Base-by-base conservation (phyloP, 1,140 invertebrate genomes). In the Anadara kagoshimensis region DNA sequence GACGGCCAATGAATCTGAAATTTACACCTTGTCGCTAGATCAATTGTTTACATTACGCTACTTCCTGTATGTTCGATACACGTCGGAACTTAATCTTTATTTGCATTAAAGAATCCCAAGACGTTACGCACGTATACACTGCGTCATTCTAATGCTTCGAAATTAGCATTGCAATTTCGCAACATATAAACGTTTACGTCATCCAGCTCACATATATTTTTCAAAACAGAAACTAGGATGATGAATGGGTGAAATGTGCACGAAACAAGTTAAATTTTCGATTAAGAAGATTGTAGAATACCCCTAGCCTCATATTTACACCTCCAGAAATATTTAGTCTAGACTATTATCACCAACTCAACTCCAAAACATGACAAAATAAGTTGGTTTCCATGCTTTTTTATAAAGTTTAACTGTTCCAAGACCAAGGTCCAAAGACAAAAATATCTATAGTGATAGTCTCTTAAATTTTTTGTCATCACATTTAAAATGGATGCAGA, bases 401-500 rank as follows among this genome's bases (percentile, higher is more conserved):
- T 10, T 24, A 8, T n/a, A 24, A 12, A 16, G 8, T 12, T 16
- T 29, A 11, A 12, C 11, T 3, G 5, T 14, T 59, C n/a, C 36
- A 62, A 4, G 18, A 16, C 7, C 43, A 62, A 11, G 5, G 5
- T 0, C 14, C 5, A 16, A 62, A 7, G 8, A 22, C 18, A 24
- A 24, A 44, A 24, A 62, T n/a, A 18, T 44, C 4, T 44, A 8
- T 18, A 43, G 20, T 11, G 8, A 47, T 22, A 22, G 24, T 22
- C 4, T 11, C 20, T 49, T 45, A 10, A 12, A 45, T 16, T 59
- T 29, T 45, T 26, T 18, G 16, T 47, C 7, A 3, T 24, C 18
- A 24, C 18, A 5, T n/a, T 29, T 22, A 26, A 49, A 8, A 75
- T 75, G 73, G 73, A 75, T 59, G 67, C 63, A 24, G 73, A 75